Base-by-base conservation (phyloP, 2,113 vertebrate species). In the Caretta caretta region DNA sequence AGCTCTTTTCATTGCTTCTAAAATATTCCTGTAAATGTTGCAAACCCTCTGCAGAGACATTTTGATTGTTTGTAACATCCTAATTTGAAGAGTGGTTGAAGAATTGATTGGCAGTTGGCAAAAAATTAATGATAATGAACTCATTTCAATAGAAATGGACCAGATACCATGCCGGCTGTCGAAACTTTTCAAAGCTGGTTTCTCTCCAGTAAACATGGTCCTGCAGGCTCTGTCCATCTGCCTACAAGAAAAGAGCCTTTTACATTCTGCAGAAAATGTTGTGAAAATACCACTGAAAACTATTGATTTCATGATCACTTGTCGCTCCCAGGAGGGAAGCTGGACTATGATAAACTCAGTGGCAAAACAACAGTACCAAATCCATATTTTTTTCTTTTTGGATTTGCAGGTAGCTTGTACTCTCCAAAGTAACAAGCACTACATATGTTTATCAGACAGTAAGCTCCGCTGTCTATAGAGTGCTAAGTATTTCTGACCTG, bases 221-320 rank as follows among this genome's bases (percentile, higher is more conserved):
- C 97, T 98, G 96, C 96, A 97, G 98, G 97, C 97, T 97, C 93
- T 96, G 96, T 98, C 97, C 98, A 98, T 98, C 98, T 98, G 98
- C 97, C 98, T 98, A 88, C 96, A 91, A 84, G 80, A 96, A 97
- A 92, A 95, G 96, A 97, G 96, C 93, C 76, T 54, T 96, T 97
- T 82, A 1, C 29, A 5, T 88, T 59, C 94, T 94, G 80, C 0
- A 88, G 93, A 94, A 97, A 96, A 93, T 20, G 86, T 91, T 90
- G 84, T 89, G 94, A 97, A 98, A 97, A 98, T 95, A 89, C 89
- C 83, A 14, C 83, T 16, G 96, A 97, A 97, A 97, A 90, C 96
- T 97, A 95, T 76, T 19, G 42, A 97, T 98, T 97, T 95, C 54
- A 57, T 46, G 86, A 94, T 97, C 51, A 59, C 94, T 96, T 59